Evolutionary conservation across 2,113 vertebrate species (phyloP).

Genomic region (Blennius ocellaris): DNA sequence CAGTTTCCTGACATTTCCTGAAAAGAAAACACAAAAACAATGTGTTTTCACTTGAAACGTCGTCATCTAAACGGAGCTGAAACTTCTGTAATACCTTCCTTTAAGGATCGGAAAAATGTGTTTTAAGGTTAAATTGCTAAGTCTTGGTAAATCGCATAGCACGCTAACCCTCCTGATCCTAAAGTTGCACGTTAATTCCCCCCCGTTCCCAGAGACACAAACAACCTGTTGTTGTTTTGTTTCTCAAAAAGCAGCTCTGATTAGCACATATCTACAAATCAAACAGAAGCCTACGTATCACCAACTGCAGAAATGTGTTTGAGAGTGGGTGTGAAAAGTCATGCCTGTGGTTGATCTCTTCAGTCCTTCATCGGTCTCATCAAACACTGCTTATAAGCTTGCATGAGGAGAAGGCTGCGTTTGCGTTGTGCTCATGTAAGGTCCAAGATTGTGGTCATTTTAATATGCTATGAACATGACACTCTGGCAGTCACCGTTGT

Average conservation of each 20-base stretch:
- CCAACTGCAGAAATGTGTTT: slow-evolving; percentile 46
- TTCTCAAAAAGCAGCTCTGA: slow-evolving; percentile 18
- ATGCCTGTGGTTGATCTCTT: slow-evolving; percentile 2
- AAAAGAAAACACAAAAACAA: no score
- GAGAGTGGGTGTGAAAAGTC: slow-evolving; percentile 55
- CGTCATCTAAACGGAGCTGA: not conserved
- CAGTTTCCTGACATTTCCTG: no score
- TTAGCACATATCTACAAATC: slow-evolving; percentile 60
- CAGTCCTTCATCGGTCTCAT: not conserved
- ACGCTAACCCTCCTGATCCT: slow-evolving; percentile 12
- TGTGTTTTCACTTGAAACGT: no score
- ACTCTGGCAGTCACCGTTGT: no score
- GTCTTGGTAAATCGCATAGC: not conserved
- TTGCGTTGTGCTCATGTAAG: not conserved
- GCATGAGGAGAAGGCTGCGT: not conserved
- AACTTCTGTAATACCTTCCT: not conserved
- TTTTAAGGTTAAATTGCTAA: slow-evolving; percentile 15
- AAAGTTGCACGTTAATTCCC: not conserved
- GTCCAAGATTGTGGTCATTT: no score
- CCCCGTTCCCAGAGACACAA: not conserved
- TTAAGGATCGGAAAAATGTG: not conserved
- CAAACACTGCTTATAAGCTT: not conserved
- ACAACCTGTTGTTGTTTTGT: not conserved
- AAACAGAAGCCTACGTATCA: slow-evolving; percentile 38
- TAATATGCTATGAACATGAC: no score